Percentiles rank a stretch among this genome's conserved stretches.
Evolutionary conservation across 1,140 invertebrate genomes (phyloP).

Genomic region (Dreissena rostriformis): DNA sequence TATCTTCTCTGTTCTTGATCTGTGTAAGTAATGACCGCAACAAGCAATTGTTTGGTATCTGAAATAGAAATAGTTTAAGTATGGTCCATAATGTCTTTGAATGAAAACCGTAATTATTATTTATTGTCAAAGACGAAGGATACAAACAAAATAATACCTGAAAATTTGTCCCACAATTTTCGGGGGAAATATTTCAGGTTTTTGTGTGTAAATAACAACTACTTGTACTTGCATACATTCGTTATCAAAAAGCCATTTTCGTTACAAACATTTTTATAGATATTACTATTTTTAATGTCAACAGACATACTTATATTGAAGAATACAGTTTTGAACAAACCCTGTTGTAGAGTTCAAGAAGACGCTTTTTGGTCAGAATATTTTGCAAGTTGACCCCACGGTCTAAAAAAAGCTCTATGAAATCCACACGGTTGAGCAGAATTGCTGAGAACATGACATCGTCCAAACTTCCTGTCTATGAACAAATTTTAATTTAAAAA

Average conservation of each 20-base stretch:
- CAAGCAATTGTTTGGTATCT: slow-evolving; percentile 63
- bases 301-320: no score
- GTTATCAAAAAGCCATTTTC: no score
- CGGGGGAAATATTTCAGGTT: no score
- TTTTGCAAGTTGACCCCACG: slow-evolving; percentile 81
- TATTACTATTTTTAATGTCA: no score
- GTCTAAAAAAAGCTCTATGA: slow-evolving; percentile 82
- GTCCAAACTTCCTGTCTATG: slow-evolving; percentile 76
- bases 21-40: slow-evolving; percentile 16
- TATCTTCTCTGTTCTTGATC: slow-evolving; percentile 16
- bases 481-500: neutral
- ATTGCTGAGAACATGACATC: slow-evolving; percentile 81
- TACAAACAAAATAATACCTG: no score
- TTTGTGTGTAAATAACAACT: no score
- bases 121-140: no score
- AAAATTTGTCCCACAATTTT: no score
- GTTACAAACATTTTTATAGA: no score
- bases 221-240: no score
- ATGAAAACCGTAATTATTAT: no score
- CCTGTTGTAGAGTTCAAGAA: slow-evolving; percentile 80
- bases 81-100: no score
- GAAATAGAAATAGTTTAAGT: neutral
- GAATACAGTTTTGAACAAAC: slow-evolving; percentile 61
- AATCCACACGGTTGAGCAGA: slow-evolving; percentile 78
- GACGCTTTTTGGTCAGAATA: slow-evolving; percentile 78